A percentile compares a stretch with the other conserved stretches of the same genome.
Conservation (phyloP, 1,140 invertebrate species). For the Planococcus citri region DNA sequence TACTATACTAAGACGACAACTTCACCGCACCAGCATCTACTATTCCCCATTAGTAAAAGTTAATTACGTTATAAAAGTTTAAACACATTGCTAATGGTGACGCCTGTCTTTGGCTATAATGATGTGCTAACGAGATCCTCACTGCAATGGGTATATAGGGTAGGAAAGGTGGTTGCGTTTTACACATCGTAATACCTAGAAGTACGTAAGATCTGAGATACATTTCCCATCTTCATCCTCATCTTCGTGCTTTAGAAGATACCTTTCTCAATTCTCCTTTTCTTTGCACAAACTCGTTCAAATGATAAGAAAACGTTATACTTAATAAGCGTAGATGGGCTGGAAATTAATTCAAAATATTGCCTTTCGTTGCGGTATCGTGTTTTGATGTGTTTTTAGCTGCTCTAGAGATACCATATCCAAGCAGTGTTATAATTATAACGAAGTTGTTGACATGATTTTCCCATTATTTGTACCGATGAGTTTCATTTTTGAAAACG, state of each 20-base stretch:
- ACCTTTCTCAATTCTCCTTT: too few relatives aligned
- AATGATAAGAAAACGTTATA: neutral
- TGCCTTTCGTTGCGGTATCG: neutral
- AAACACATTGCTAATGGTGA: constrained; percentile 2
- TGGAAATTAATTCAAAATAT: neutral
- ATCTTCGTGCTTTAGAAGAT: too few relatives aligned
- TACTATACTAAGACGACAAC: too few relatives aligned
- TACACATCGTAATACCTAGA: neutral
- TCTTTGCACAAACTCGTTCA: neutral
- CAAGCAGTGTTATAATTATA: too few relatives aligned
- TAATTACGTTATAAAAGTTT: neutral
- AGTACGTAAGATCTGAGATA: too few relatives aligned
- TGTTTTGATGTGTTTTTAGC: too few relatives aligned
- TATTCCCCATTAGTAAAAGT: neutral
- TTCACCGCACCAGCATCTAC: too few relatives aligned
- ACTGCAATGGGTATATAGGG: too few relatives aligned
- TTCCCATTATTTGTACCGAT: neutral
- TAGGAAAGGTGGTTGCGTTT: neutral
- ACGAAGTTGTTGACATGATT: neutral
- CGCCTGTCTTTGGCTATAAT: neutral
- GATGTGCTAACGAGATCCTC: neutral
- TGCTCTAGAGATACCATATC: too few relatives aligned
- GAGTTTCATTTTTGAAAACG: too few relatives aligned
- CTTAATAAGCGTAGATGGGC: neutral
- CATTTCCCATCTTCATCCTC: too few relatives aligned